These are phyloP conservation scores for Cavia porcellus DNA, from an alignment of 2,113 vertebrate genomes.

Conservation along the genomic window DNA sequence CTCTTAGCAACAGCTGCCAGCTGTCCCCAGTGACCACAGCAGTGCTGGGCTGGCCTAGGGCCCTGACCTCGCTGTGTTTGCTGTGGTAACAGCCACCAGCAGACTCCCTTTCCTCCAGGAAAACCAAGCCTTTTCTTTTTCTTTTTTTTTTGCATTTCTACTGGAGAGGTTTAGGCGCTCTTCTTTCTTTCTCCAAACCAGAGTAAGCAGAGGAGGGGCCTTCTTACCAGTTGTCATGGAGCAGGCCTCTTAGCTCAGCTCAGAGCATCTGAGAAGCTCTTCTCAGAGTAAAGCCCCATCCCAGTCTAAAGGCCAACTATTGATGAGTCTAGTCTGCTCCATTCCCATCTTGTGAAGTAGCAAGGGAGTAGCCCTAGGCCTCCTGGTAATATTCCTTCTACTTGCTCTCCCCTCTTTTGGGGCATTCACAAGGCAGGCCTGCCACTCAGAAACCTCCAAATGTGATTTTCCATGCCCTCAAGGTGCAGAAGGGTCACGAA, in stretches of 20 bases:
- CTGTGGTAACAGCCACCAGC: constrained; percentile 78
- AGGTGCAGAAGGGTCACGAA: not conserved
- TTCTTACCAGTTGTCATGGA: not conserved
- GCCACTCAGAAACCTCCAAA: not conserved
- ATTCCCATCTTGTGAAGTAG: not conserved
- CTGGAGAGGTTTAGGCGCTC: not conserved
- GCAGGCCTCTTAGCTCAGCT: not conserved
- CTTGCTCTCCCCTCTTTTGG: not conserved
- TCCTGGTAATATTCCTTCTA: not conserved
- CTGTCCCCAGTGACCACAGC: constrained; percentile 60
- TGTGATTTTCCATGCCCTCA: not conserved
- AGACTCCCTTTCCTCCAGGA: constrained; percentile 68
- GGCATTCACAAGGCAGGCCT: not conserved
- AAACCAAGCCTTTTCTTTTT: constrained; percentile 25
- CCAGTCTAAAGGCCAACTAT: not conserved
- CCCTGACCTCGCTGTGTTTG: constrained; percentile 82
- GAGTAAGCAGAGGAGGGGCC: not conserved
- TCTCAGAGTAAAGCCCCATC: not conserved
- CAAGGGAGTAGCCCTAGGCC: not conserved
- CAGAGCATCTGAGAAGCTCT: not conserved
- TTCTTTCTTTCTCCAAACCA: constrained; percentile 12
- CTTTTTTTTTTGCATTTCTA: not conserved
- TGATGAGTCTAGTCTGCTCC: not conserved
- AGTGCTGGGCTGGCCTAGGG: constrained; percentile 4
- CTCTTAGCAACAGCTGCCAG: constrained; percentile 74